Percentiles rank a stretch among this genome's conserved stretches.
Conservation (phyloP, 2,888 invertebrate genomes). For the Chesias legatella region DNA sequence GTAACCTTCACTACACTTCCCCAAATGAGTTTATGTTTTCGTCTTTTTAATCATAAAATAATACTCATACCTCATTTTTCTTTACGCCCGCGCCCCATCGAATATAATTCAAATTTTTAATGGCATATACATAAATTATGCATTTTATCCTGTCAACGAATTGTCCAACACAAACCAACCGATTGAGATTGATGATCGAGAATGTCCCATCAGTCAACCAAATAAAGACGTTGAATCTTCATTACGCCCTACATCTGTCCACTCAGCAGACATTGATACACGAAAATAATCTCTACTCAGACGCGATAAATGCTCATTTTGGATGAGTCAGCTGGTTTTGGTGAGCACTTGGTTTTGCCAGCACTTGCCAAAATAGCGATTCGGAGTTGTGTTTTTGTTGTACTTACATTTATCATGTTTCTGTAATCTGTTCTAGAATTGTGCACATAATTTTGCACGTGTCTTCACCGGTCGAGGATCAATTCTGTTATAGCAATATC, state of each 20-base stretch:
- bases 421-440: too few species aligned
- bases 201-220: slow-evolving; percentile 26
- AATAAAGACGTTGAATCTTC: slow-evolving; percentile 27
- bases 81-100: too few species aligned
- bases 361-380: too few species aligned
- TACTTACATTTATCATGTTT: too few species aligned
- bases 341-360: not conserved
- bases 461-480: too few species aligned
- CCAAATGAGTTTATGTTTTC: too few species aligned
- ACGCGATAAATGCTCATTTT: slow-evolving; percentile 2
- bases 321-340: slow-evolving; percentile 1
- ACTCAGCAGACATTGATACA: slow-evolving; percentile 6
- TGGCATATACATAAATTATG: slow-evolving; percentile 2
- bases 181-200: slow-evolving; percentile 27
- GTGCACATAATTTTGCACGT: too few species aligned
- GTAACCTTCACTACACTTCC: too few species aligned
- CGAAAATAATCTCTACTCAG: slow-evolving; percentile 4
- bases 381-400: too few species aligned
- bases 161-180: slow-evolving; percentile 19
- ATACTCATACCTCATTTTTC: too few species aligned
- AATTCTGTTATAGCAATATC: too few species aligned
- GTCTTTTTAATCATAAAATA: too few species aligned
- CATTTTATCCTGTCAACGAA: slow-evolving; percentile 13
- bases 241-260: slow-evolving; percentile 22
- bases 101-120: not conserved